Base-by-base conservation (phyloP, 2,888 invertebrate species). In the Lochmaea capreae region DNA sequence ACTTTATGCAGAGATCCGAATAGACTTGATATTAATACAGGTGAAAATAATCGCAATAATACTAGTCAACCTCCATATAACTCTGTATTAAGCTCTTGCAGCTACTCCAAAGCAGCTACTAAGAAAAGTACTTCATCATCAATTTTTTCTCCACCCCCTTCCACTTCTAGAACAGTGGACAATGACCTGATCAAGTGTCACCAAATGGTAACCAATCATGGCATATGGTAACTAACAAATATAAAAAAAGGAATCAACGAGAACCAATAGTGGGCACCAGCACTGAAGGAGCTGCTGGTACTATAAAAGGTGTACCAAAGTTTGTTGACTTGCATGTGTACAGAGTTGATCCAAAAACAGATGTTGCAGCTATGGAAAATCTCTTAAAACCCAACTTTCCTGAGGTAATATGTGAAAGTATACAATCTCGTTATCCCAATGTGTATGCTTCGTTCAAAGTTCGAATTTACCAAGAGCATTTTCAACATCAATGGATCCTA, bases 401-500 rank as follows among this genome's bases (percentile, higher is more conserved):
- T 33, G 61, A 61, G 26, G 61, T 39, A 12, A 22, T 61, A 14
- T 61, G 61, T 61, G 61, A 61, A 14, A 61, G 18, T 33, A 11
- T 22, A 61, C 18, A 61, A 61, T 22, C 61, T 39, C 22, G 22
- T 22, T 22, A 22, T 61, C 18, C 26, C 61, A 61, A 61, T 39
- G 4, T 54, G 14, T 63, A 68, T 22, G 43, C 61, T 39, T 59
- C 61, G 16, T 68, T 18, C 26, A 59, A 68, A 18, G 68, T 68
- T 61, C 42, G 59, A 59, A 61, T 68, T 22, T 63, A 54, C 62
- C 22, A 54, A 18, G 62, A 69, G 1, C 49, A 33, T 46, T 62
- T 70, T 43, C 22, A 62, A n/a, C 59, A 49, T 52, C 69, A 10
- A 69, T 69, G 62, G 49, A 69, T 49, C 65, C 65, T 26, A 26